These are phyloP conservation scores for Anguilla japonica DNA, from an alignment of 2,113 vertebrate species.

Conservation along the genomic window DNA sequence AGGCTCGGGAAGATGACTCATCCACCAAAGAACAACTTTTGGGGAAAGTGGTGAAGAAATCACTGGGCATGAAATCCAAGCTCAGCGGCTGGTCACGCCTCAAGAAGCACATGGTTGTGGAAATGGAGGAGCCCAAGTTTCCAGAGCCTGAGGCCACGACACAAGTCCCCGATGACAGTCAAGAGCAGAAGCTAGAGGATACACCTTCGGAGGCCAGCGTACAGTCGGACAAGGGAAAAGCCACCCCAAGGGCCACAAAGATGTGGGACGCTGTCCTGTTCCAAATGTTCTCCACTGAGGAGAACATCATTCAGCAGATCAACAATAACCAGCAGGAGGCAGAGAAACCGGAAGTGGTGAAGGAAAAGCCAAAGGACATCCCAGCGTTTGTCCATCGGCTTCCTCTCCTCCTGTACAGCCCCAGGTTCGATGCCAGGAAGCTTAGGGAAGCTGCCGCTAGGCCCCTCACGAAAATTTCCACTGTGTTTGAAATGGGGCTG, in stretches of 20 bases:
- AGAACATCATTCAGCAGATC: conserved; percentile 73
- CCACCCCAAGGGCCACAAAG: conserved; percentile 69
- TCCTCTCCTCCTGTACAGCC: conserved; percentile 83
- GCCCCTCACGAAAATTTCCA: conserved; percentile 70
- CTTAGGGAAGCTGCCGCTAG: conserved; percentile 81
- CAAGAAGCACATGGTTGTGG: conserved; percentile 85
- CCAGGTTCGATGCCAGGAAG: conserved; percentile 86
- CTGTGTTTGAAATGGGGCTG: conserved; percentile 71
- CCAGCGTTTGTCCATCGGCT: conserved; percentile 70
- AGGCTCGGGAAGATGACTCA: conserved; percentile 9
- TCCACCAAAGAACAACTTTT: conserved; percentile 48
- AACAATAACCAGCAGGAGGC: conserved; percentile 59
- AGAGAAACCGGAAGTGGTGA: conserved; percentile 45
- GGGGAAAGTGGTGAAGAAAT: conserved; percentile 53
- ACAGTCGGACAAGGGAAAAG: conserved; percentile 38
- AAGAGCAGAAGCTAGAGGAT: conserved; percentile 33
- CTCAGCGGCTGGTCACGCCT: conserved; percentile 84
- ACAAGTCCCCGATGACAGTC: conserved; percentile 34
- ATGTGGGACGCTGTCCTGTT: conserved; percentile 95
- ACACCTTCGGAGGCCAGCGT: conserved; percentile 27
- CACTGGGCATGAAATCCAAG: conserved; percentile 62
- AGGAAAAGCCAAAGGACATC: conserved; percentile 52
- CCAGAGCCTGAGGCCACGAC: conserved; percentile 52
- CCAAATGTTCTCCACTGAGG: conserved; percentile 77
- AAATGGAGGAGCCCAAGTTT: conserved; percentile 67